A percentile compares a stretch with the other conserved stretches of the same genome.
Conservation (phyloP, 1,140 invertebrate genomes). For the Temnothorax longispinosus region DNA sequence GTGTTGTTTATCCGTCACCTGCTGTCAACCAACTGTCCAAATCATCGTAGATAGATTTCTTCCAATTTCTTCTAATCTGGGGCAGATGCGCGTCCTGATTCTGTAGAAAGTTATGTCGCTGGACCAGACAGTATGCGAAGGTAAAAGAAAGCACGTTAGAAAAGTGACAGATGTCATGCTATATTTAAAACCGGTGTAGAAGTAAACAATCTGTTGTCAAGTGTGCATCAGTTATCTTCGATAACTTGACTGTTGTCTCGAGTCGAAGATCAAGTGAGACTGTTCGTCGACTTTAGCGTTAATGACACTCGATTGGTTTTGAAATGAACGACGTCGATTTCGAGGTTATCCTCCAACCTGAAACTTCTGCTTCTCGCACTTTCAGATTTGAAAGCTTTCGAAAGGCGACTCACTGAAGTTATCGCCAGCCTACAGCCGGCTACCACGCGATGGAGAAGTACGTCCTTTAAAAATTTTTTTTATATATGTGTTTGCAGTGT, state of each 20-base stretch:
- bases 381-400: constrained; percentile 98
- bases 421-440: constrained; percentile 96
- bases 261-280: background rate
- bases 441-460: constrained; percentile 97
- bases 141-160: constrained; percentile 82
- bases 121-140: constrained; percentile 92
- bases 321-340: background rate
- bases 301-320: background rate
- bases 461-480: constrained; percentile 74
- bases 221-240: background rate
- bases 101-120: constrained; percentile 87
- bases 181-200: background rate
- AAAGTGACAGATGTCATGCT: constrained; percentile 18
- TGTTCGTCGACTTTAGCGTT: background rate
- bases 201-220: background rate
- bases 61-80: background rate
- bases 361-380: constrained; percentile 80
- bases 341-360: constrained; percentile 53
- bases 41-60: background rate
- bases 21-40: background rate
- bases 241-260: background rate
- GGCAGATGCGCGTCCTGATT: background rate
- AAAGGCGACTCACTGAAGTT: constrained; percentile 97
- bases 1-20: background rate
- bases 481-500: background rate